Base-by-base conservation (phyloP, 2,888 invertebrate genomes). In the Apocheima hispidaria region DNA sequence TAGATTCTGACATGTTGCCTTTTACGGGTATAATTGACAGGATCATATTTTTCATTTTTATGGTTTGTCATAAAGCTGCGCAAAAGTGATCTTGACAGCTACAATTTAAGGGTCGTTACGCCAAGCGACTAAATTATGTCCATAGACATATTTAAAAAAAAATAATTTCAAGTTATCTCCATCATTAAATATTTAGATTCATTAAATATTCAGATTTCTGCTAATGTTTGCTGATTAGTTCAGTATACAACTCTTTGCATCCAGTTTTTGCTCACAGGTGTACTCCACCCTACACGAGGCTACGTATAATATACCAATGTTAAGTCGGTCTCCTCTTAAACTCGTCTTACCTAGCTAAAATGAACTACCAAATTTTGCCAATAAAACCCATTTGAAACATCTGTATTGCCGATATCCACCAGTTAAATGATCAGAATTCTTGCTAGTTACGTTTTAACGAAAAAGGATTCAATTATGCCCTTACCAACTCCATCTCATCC, bases 401-500 rank as follows among this genome's bases (percentile, higher is more conserved):
- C 7, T 14, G 4, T 16, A 3, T 16, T 36, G 1, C 38, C 20
- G 20, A 38, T 38, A 20, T n/a, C 2, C n/a, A 12, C 35, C 4
- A 46, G 28, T 44, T 1, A 2, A 48, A 20, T 4, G 5, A 48
- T 46, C 2, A 50, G 21, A 36, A 12, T 18, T 36, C 20, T 43
- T 23, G 12, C 10, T 26, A 16, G 23, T 43, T 28, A 35, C 36
- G 4, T 28, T 35, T 35, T 49, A 38, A 51, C 28, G 30, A 20
- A 28, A 28, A 51, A 46, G n/a, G 26, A 38, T 50, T 23, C 51
- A 60, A 55, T 60, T 60, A 55, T 21, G n/a, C 38, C 30, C 44
- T 54, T 59, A 49, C 43, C 54, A 33, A 60, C 43, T 49, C 50
- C 44, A 57, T 64, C 35, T 51, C 64, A 58, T 54, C 63, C 50